A percentile compares a stretch with the other conserved stretches of the same genome.
Conservation (phyloP, 2,113 vertebrate species). For the Numenius arquata region DNA sequence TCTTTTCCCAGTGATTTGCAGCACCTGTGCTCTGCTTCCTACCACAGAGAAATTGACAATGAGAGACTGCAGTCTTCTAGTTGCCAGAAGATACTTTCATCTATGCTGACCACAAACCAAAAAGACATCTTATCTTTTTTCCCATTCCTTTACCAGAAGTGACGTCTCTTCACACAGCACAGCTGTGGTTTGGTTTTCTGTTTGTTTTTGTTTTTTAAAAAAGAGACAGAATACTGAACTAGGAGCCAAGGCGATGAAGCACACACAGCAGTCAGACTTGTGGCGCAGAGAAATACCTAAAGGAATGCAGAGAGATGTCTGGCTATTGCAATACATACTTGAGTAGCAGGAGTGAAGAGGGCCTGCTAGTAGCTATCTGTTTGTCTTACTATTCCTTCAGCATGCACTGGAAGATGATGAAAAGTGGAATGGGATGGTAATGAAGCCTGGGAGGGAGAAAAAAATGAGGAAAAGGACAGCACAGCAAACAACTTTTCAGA, state of each 20-base stretch:
- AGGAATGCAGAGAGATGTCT: not conserved
- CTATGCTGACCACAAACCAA: not conserved
- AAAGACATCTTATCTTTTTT: not conserved
- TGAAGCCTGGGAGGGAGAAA: not conserved
- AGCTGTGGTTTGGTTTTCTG: not conserved
- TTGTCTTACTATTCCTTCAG: not conserved
- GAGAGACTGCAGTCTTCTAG: not conserved
- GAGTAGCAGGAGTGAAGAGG: not conserved
- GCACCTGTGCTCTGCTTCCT: not conserved
- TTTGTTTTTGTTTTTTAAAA: not conserved
- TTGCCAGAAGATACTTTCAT: not conserved
- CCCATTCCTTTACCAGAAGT: not conserved
- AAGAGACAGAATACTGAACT: not conserved
- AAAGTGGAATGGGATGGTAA: not conserved
- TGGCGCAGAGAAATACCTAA: not conserved
- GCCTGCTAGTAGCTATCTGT: not conserved
- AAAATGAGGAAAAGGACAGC: not conserved
- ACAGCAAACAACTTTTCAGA: not conserved
- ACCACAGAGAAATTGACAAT: not conserved
- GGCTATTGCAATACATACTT: not conserved
- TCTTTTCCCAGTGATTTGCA: not conserved
- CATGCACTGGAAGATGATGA: not conserved
- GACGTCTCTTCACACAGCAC: not conserved
- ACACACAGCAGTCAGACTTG: not conserved
- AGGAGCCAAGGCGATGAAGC: not conserved